Evolutionary conservation across 2,797 vertebrate species (phyloP).

Genomic region (Chelidonichthys spinosus): DNA sequence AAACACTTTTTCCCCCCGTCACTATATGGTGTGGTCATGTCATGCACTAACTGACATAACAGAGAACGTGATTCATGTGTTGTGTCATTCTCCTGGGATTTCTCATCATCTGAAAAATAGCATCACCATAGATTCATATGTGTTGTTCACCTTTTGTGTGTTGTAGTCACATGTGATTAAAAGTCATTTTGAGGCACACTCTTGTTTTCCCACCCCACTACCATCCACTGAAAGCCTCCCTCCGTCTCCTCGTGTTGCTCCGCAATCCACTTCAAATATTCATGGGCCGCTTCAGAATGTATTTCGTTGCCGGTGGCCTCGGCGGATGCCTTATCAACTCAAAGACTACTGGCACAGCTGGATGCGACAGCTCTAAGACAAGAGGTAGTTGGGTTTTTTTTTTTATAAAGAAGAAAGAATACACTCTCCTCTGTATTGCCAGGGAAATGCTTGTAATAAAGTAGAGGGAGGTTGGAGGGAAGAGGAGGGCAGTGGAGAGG

Average conservation of each 20-base stretch:
- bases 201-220: conserved; percentile 43
- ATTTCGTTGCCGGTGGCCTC: conserved; percentile 51
- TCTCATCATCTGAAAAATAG: conserved; percentile 2
- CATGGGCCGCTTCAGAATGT: conserved; percentile 52
- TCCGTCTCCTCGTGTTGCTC: conserved; percentile 44
- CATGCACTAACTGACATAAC: neutral
- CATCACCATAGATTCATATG: neutral
- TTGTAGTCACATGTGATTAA: conserved; percentile 40
- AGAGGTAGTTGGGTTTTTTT: conserved; percentile 9
- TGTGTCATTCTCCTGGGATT: neutral
- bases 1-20: neutral
- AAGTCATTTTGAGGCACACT: conserved; percentile 12
- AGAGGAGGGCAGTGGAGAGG: conserved; percentile 11
- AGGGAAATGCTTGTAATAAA: conserved; percentile 8
- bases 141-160: conserved; percentile 17
- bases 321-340: conserved; percentile 48
- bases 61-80: neutral
- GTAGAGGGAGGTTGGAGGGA: conserved; percentile 17
- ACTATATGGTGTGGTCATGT: neutral
- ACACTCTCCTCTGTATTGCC: conserved; percentile 6
- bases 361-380: conserved; percentile 39
- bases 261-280: conserved; percentile 68
- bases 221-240: conserved; percentile 14
- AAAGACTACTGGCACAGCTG: conserved; percentile 41
- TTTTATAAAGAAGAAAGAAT: conserved; percentile 5